Conservation (phyloP, 2,113 vertebrate genomes). For the Brachirus orientalis region DNA sequence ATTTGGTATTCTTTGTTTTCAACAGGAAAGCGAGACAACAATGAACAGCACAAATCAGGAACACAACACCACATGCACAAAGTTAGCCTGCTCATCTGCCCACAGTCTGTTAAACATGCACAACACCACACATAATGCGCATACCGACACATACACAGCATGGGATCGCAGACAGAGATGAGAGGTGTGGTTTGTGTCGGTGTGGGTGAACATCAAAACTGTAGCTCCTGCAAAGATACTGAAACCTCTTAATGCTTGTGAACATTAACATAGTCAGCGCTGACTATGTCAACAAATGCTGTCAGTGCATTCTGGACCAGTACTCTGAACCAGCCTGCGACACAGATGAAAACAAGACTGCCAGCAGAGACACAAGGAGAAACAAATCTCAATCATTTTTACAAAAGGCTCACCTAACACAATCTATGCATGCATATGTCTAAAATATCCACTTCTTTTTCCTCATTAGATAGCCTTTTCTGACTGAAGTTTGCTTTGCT, state of each 20-base stretch:
- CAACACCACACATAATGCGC: not conserved
- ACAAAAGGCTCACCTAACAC: no score
- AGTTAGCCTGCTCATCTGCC: not conserved
- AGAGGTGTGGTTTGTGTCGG: slow-evolving; percentile 48
- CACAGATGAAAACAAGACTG: no score
- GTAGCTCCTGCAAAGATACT: not conserved
- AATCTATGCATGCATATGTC: no score
- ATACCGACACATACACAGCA: not conserved
- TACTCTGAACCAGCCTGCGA: no score
- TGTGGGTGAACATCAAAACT: slow-evolving; percentile 17
- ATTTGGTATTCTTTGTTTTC: slow-evolving; percentile 7
- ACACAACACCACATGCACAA: slow-evolving; percentile 14
- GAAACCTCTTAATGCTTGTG: not conserved
- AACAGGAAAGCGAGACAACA: not conserved
- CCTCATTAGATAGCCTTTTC: no score
- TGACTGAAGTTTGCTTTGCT: no score
- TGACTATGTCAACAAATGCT: no score
- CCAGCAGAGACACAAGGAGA: no score
- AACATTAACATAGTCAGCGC: no score
- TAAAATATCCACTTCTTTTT: no score
- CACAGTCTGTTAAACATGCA: slow-evolving; percentile 28
- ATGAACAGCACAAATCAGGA: not conserved
- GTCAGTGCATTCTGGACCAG: no score
- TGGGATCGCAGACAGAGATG: slow-evolving; percentile 16
- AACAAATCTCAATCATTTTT: no score